Base-by-base conservation (phyloP, 2,113 vertebrate genomes). In the Ranitomeya variabilis region DNA sequence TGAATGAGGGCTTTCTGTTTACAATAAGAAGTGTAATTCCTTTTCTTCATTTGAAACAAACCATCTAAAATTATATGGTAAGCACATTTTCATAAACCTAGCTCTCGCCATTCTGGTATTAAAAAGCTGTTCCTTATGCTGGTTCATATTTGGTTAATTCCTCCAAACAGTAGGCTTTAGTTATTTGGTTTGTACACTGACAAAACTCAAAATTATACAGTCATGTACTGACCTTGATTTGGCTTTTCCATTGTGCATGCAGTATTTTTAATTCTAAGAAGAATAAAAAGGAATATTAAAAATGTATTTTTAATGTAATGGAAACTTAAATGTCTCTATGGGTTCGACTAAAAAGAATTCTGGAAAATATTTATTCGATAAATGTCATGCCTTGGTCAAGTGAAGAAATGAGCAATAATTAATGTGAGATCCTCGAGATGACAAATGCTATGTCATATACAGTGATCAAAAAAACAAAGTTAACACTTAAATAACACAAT, bases 301-400 rank as follows among this genome's bases (percentile, higher is more conserved):
- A 80, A 80, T 80, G 54, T 4, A 80, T 15, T 80, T 7, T 23
- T 57, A n/a, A 80, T 59, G 78, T 80, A 80, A 80, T 57, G 54
- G 78, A 59, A 80, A 57, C 10, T 16, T 26, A 57, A 31, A 54
- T 12, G 74, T n/a, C 51, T 77, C 74, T 21, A 4, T 52, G 74
- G n/a, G 0, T 80, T 57, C 7, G 54, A 16, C 55, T 80, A 7
- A 55, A 80, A 55, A 31, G 78, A 59, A 7, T 6, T 10, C 54
- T 57, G 78, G 78, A 80, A 80, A 57, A 80, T 57, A 80, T n/a
- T n/a, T n/a, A n/a, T 26, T 26, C 0, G n/a, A 7, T 26, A 80
- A 80, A 80, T 80, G 19, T 80, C 78, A 80, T 12, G 54, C 18
- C 78, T 80, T 80, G 54, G n/a, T 59, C 54, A 6, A 73, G 6